Evolutionary conservation across 2,113 vertebrate species (phyloP).

Genomic region (Oryzias melastigma): DNA sequence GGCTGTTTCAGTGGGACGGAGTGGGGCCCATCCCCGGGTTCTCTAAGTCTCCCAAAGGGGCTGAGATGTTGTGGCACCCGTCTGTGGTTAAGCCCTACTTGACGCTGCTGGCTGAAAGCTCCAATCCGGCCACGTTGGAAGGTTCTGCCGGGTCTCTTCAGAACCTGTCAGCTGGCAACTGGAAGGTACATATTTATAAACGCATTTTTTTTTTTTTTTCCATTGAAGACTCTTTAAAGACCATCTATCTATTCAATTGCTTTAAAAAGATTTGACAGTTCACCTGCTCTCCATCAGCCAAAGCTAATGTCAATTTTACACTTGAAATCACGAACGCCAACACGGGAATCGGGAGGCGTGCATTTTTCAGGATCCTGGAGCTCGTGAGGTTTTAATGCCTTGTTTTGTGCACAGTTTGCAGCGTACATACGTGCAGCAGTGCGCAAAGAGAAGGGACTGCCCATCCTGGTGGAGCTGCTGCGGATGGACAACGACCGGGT

Average conservation of each 20-base stretch:
- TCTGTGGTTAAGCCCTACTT: constrained; percentile 96
- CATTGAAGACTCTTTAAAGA: neutral
- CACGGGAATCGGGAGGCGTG: neutral
- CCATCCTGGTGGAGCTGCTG: constrained; percentile 96
- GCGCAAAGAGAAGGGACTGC: constrained; percentile 96
- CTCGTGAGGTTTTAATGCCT: constrained; percentile 22
- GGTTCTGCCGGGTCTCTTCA: constrained; percentile 95
- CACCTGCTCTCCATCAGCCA: constrained; percentile 8
- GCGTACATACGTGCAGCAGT: constrained; percentile 95
- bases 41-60: constrained; percentile 93
- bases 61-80: constrained; percentile 97
- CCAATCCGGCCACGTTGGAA: constrained; percentile 95
- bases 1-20: constrained; percentile 89
- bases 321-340: constrained; percentile 6
- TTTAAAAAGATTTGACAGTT: constrained; percentile 30
- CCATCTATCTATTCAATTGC: constrained; percentile 14
- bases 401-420: constrained; percentile 82
- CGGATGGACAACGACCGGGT: constrained; percentile 98
- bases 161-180: constrained; percentile 96
- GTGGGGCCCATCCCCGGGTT: constrained; percentile 95
- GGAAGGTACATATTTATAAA: no score
- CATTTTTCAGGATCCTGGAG: neutral
- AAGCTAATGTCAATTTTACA: constrained; percentile 20
- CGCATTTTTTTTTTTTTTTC: no score
- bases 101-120: constrained; percentile 94